Percentiles rank a stretch among this genome's conserved stretches.
These are phyloP conservation scores for Panopea generosa DNA, from an alignment of 2,888 invertebrate species.

Conservation along the genomic window DNA sequence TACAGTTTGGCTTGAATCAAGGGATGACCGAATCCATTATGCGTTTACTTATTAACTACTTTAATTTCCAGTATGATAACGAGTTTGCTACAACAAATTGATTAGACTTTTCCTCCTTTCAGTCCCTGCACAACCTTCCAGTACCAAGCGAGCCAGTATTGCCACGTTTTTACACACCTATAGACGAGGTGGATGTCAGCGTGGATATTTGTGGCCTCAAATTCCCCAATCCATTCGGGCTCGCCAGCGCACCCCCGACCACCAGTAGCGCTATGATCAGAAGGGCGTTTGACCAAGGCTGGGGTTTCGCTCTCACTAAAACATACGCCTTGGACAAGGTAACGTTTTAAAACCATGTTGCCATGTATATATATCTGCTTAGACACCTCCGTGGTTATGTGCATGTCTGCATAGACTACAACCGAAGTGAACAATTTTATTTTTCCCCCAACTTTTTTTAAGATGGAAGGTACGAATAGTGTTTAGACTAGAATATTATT, in stretches of 20 bases:
- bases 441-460: too few species aligned
- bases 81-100: too few species aligned
- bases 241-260: slow-evolving; percentile 98
- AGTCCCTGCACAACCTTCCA: slow-evolving; percentile 71
- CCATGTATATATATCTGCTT: too few species aligned
- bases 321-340: slow-evolving; percentile 98
- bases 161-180: slow-evolving; percentile 96
- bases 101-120: slow-evolving; percentile 29
- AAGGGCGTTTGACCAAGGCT: slow-evolving; percentile 97
- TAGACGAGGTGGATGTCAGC: slow-evolving; percentile 97
- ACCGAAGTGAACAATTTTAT: too few species aligned
- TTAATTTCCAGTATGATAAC: too few species aligned
- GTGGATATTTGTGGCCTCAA: slow-evolving; percentile 96
- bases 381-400: too few species aligned
- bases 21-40: too few species aligned
- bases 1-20: too few species aligned
- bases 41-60: too few species aligned
- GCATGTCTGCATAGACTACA: too few species aligned
- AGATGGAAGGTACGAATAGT: too few species aligned
- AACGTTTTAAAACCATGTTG: slow-evolving; percentile 54
- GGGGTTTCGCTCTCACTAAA: slow-evolving; percentile 99
- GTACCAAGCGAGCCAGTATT: slow-evolving; percentile 90
- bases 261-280: slow-evolving; percentile 98
- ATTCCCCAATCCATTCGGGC: slow-evolving; percentile 98
- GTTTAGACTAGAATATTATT: too few species aligned